Evolutionary conservation across 2,888 invertebrate genomes (phyloP).

Genomic region (Lycocerus yunnanus): DNA sequence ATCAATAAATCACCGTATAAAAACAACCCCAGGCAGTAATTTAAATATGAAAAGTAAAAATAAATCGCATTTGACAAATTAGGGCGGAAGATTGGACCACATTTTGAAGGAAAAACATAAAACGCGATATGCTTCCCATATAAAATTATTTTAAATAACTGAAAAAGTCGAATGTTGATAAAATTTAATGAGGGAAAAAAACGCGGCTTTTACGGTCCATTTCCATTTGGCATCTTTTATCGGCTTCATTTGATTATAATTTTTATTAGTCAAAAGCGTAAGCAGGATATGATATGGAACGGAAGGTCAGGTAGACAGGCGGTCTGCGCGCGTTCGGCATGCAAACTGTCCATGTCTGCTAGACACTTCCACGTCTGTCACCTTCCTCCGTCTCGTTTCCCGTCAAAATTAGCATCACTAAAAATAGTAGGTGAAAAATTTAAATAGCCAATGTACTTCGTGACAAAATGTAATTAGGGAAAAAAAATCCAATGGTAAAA

Average conservation of each 20-base stretch:
- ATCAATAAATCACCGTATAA: slow-evolving; percentile 24
- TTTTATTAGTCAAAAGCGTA: not conserved
- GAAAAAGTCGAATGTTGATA: not conserved
- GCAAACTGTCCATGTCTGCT: slow-evolving; percentile 29
- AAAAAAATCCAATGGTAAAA: not conserved
- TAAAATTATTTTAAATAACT: not conserved
- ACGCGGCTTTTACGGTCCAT: not conserved
- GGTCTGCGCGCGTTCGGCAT: slow-evolving; percentile 34
- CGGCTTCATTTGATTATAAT: slow-evolving; percentile 15
- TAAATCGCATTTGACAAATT: slow-evolving; percentile 30
- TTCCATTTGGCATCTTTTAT: slow-evolving; percentile 3
- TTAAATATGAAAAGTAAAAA: slow-evolving; percentile 27
- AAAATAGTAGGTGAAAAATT: slow-evolving; percentile 18
- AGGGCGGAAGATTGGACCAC: slow-evolving; percentile 21
- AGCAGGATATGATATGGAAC: slow-evolving; percentile 35
- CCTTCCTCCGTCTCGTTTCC: slow-evolving; percentile 27
- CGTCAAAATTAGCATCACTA: slow-evolving; percentile 27
- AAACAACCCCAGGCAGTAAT: slow-evolving; percentile 23
- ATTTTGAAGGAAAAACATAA: slow-evolving; percentile 6
- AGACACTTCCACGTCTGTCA: slow-evolving; percentile 26
- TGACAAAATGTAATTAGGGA: not conserved
- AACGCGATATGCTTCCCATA: not conserved
- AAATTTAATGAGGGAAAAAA: not conserved
- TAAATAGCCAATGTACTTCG: not conserved
- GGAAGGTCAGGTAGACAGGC: slow-evolving; percentile 35